Evolutionary conservation across 2,113 vertebrate species (phyloP), one percentile per base, ranked within the genome.

Genomic region (Periophthalmus modestus): DNA sequence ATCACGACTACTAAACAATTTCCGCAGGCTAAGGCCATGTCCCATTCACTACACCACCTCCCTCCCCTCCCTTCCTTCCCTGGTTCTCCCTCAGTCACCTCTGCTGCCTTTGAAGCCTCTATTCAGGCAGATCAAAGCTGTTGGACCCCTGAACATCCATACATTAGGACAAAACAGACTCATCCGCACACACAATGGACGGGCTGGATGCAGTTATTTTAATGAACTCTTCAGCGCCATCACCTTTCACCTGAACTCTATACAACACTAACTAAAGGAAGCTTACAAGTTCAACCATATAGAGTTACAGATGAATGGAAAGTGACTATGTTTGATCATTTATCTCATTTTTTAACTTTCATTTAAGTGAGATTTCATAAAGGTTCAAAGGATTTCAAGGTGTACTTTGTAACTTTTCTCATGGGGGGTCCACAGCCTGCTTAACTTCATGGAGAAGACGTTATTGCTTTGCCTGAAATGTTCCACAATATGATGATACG

Each of bases 61-160:
- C 21, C 23, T n/a, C 54, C 18, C 61, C 4, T 33, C 2, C 52
- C 21, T n/a, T 28, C 54, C 28, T 33, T 14, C 47, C 13, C 66
- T 16, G 65, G 13, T 57, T 14, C 55, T 23, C 74, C 15, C 67
- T 24, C 58, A 59, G 62, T 46, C 39, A 23, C 52, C 73, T 55
- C 73, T 9, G 65, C 68, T 63, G 66, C 61, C 82, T 88, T 88
- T 87, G 87, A 88, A 83, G 82, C 69, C 55, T 74, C 78, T 59
- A 59, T 83, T 80, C 78, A 73, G 43, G 62, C 66, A 77, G 77
- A 89, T 89, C 85, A 90, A 89, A 91, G 80, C 34, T 24, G 80
- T 23, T 34, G 76, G 77, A 75, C 58, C 65, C 61, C 63, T 67
- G 47, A 79, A 80, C 83, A 75, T 82, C 79, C 81, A 75, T 71